Conservation (phyloP, 2,797 vertebrate genomes). For the Coregonus ussuriensis region DNA sequence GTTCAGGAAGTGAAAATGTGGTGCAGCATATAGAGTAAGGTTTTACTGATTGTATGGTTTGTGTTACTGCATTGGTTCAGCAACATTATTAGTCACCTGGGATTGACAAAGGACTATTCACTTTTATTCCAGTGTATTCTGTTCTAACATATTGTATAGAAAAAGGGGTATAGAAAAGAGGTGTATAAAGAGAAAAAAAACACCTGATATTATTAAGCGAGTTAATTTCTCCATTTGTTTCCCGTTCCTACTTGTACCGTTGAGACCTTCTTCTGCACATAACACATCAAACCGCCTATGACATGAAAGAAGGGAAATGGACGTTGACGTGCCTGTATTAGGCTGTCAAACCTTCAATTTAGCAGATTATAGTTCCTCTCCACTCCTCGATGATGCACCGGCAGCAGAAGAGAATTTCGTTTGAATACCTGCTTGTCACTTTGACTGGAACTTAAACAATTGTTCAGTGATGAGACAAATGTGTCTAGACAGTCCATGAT, state of each 20-base stretch:
- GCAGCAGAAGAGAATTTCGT: constrained; percentile 50
- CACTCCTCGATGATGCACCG: constrained; percentile 55
- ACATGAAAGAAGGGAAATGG: constrained; percentile 53
- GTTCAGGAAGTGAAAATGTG: background rate
- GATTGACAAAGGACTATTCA: background rate
- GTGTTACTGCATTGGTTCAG: background rate
- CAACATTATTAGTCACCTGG: background rate
- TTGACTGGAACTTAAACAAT: constrained; percentile 71
- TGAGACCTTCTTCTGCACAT: constrained; percentile 47
- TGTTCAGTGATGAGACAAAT: constrained; percentile 72
- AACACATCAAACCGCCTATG: constrained; percentile 57
- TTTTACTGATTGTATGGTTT: too few species aligned
- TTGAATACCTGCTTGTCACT: constrained; percentile 54
- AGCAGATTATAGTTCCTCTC: constrained; percentile 59
- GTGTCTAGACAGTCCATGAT: constrained; percentile 66
- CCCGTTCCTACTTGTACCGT: constrained; percentile 36
- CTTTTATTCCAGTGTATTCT: too few species aligned
- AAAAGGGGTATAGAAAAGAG: background rate
- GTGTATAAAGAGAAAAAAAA: constrained; percentile 15
- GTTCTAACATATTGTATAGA: background rate
- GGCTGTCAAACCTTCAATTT: constrained; percentile 70
- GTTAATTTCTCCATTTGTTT: constrained; percentile 53
- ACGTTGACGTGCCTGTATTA: constrained; percentile 57
- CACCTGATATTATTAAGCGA: constrained; percentile 32
- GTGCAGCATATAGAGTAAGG: too few species aligned